Base-by-base conservation (phyloP, 2,113 vertebrate species). In the Cavia aperea region DNA sequence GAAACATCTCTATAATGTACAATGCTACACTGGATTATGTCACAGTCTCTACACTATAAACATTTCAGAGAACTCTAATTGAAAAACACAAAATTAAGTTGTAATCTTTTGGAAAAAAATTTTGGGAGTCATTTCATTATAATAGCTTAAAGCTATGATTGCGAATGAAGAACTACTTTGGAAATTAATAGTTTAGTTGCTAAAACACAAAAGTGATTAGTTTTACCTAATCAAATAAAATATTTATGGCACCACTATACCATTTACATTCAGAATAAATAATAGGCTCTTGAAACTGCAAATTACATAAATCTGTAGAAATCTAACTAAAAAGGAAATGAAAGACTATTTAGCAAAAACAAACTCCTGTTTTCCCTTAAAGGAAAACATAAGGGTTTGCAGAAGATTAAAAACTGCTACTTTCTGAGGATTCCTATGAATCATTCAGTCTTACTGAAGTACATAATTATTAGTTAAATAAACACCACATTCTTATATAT, bases 161-260 rank as follows among this genome's bases (percentile, higher is more conserved):
- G 87, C 54, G 29, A 88, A 93, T 81, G 73, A 75, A n/a, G 33
- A 81, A 77, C 23, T n/a, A 84, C 54, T 88, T 90, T 79, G 46
- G 56, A 91, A 96, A 93, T 93, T 56, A 92, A 88, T 88, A 85
- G 46, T 79, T 95, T 49, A 12, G 31, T 93, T 65, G 39, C 79
- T 81, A 51, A 94, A 95, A 66, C 78, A 89, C 87, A 96, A 94
- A 90, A 63, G 11, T 60, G n/a, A 92, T 93, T 89, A 95, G 46
- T 63, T 88, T 43, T 86, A 15, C 51, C 81, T 65, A 83, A 89
- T 89, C 11, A 85, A 70, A 95, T 94, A 86, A 92, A 95, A 33
- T 89, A 78, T 70, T 58, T 36, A 68, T 58, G 62, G 51, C n/a
- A 73, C 19, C 26, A 39, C 21, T 78, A 56, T 24, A 62, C 11